These are phyloP conservation scores for Platycercus adscitus DNA, from an alignment of 2,113 vertebrate species.

Conservation along the genomic window DNA sequence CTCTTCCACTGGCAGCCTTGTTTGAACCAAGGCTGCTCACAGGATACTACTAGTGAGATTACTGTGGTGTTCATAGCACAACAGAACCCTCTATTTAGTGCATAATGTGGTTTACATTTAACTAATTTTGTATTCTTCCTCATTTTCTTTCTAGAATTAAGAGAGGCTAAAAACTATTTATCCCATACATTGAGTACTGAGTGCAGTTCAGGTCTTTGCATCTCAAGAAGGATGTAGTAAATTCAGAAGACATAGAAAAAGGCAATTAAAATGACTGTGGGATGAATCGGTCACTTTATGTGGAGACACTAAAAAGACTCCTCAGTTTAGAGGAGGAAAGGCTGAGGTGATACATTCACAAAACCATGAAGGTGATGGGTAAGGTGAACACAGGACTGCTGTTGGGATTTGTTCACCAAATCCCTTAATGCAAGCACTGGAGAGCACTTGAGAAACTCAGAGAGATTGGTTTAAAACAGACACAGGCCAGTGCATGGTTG, in stretches of 20 bases:
- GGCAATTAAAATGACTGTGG: not conserved
- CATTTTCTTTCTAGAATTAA: not conserved
- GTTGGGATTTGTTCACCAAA: not conserved
- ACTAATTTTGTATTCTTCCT: not conserved
- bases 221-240: not conserved
- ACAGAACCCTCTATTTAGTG: not conserved
- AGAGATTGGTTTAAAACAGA: not conserved
- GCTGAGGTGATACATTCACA: not conserved
- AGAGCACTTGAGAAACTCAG: rapidly evolving
- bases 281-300: not conserved
- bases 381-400: not conserved
- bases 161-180: not conserved
- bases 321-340: not conserved
- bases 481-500: not conserved
- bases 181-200: not conserved
- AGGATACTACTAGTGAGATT: not conserved
- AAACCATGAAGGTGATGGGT: not conserved
- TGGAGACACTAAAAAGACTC: not conserved
- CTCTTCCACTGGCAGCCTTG: not conserved
- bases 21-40: not conserved
- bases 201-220: not conserved
- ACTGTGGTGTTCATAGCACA: not conserved
- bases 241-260: not conserved
- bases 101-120: not conserved
- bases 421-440: not conserved